These are phyloP conservation scores for Physeter macrocephalus DNA, from an alignment of 2,113 vertebrate species.

Conservation along the genomic window DNA sequence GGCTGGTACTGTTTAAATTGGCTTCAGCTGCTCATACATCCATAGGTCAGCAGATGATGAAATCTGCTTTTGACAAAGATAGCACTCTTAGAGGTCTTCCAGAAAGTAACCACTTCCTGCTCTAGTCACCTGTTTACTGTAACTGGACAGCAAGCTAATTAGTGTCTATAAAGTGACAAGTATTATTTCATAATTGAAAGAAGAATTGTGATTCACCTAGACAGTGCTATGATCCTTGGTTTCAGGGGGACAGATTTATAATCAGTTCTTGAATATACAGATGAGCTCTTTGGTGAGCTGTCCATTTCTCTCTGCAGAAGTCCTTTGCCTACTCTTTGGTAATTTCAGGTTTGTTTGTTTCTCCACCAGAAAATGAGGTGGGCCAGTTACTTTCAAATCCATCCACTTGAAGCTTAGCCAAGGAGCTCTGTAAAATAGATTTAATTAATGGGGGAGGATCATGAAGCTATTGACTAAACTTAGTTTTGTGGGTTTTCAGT, in stretches of 20 bases:
- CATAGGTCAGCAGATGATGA: neutral
- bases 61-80: neutral
- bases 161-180: neutral
- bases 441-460: neutral
- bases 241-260: neutral
- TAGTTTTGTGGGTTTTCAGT: constrained; percentile 27
- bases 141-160: neutral
- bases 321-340: neutral
- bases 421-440: constrained; percentile 27
- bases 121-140: neutral
- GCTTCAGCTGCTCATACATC: neutral
- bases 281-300: neutral
- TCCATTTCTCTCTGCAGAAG: neutral
- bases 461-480: neutral
- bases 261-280: neutral
- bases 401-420: constrained; percentile 22
- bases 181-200: neutral
- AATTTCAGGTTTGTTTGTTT: neutral
- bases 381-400: neutral
- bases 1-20: neutral
- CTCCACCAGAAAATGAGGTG: neutral
- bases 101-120: neutral
- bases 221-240: neutral
- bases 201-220: neutral
- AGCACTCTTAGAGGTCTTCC: neutral